Evolutionary conservation across 2,113 vertebrate genomes (phyloP).

Genomic region (Hystrix cristata): DNA sequence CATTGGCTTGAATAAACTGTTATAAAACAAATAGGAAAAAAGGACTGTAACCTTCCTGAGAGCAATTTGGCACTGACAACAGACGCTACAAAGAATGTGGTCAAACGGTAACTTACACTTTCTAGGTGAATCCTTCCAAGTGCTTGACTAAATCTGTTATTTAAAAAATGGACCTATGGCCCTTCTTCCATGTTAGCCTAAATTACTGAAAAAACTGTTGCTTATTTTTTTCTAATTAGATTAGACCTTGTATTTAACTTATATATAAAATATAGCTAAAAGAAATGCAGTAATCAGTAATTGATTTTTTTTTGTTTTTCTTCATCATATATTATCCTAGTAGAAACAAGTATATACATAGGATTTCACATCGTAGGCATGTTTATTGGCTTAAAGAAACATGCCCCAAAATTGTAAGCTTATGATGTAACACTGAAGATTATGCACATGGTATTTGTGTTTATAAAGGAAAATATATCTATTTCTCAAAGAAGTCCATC

Average conservation of each 20-base stretch:
- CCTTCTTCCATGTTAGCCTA: not conserved
- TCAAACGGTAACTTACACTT: not conserved
- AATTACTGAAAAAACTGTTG: not conserved
- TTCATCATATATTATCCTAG: not conserved
- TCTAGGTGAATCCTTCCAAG: not conserved
- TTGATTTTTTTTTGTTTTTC: not conserved
- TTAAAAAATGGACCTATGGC: not conserved
- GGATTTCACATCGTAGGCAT: not conserved
- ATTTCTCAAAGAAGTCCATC: not conserved
- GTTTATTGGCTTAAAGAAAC: not conserved
- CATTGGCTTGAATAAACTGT: not conserved
- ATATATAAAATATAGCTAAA: slow-evolving; percentile 8
- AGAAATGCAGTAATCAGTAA: not conserved
- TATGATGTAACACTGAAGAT: not conserved
- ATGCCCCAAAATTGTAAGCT: not conserved
- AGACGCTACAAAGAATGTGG: not conserved
- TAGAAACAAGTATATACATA: not conserved
- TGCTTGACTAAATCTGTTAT: not conserved
- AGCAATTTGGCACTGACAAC: accelerated
- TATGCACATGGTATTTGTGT: not conserved
- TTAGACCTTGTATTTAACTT: not conserved
- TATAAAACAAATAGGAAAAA: not conserved
- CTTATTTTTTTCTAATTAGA: slow-evolving; percentile 22
- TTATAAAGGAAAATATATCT: not conserved
- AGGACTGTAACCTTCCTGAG: not conserved